Percentiles rank a stretch among this genome's conserved stretches.
Evolutionary conservation across 2,113 vertebrate genomes (phyloP).

Genomic region (Lepidiolamprologus cunningtoni): DNA sequence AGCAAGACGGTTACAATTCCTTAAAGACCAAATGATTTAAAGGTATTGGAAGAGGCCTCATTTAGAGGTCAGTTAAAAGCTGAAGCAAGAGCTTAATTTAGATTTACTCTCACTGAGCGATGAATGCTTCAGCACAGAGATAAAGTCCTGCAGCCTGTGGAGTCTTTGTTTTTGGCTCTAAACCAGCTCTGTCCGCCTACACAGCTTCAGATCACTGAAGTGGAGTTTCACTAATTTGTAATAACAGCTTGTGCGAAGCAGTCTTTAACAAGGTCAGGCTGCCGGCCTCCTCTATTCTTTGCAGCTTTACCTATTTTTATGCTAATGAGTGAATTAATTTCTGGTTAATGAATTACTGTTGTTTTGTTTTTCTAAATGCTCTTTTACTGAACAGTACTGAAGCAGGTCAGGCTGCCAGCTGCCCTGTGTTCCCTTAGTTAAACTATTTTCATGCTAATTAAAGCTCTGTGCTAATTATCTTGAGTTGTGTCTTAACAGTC

Average conservation of each 20-base stretch:
- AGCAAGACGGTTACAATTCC: accelerated
- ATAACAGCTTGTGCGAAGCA: background rate
- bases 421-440: constrained; percentile 19
- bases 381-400: background rate
- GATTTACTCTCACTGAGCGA: background rate
- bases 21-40: background rate
- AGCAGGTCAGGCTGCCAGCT: constrained; percentile 34
- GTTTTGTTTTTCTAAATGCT: background rate
- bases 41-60: background rate
- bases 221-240: background rate
- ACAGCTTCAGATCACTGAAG: background rate
- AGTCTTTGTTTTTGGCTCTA: background rate
- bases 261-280: background rate
- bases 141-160: background rate
- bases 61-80: background rate
- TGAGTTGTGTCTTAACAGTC: constrained; percentile 35
- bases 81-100: background rate
- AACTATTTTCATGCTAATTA: constrained; percentile 63
- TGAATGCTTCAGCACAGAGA: background rate
- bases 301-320: constrained; percentile 6
- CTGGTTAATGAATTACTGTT: constrained; percentile 1
- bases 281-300: background rate
- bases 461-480: constrained; percentile 46
- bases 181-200: background rate
- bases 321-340: constrained; percentile 14